Base-by-base conservation (phyloP, 2,888 invertebrate species). In the Oligia latruncula region DNA sequence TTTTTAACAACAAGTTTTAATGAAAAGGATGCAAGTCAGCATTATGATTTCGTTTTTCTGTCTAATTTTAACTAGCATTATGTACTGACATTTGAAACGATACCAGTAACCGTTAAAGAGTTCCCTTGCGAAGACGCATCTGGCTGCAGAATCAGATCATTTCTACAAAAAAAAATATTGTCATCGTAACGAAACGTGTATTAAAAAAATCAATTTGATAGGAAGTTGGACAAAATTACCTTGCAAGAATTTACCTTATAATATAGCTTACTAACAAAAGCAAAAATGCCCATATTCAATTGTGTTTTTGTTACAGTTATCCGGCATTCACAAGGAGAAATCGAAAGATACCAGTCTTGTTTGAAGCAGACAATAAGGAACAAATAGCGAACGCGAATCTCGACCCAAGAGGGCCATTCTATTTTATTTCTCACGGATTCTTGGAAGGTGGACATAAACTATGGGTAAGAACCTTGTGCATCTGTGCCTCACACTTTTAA, bases 351-450 rank as follows among this genome's bases (percentile, higher is more conserved):
- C 97, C 98, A 0, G 97, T 97, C 85, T 95, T 97, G 35, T 94
- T 99, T 35, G 97, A 98, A 90, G 97, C 98, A 62, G 97, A 98
- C 87, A 97, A 98, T 90, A 97, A 97, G 2, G 97, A 97, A 23
- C 97, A 97, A 80, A 97, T 98, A 70, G 95, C 93, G 68, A 94
- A 96, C 55, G 97, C 98, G 11, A 97, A 97, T 82, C 97, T 98
- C 5, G 97, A 98, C 91, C 96, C 97, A 0, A 93, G 94, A 43
- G 98, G 97, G 17, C 98, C 98, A 8, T 97, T 98, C 85, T 98
- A 98, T 92, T 96, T 99, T 81, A 97, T 99, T 82, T 97, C 98
- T 2, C 99, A 99, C 91, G 99, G 99, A 0, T 99, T 98, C 93
- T 95, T 99, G 84, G 99, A 99, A 92, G 98, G 98, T 67, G 99